Percentiles rank a stretch among this genome's conserved stretches.
Evolutionary conservation across 2,888 invertebrate species (phyloP).

Genomic region (Ditula angustiorana): DNA sequence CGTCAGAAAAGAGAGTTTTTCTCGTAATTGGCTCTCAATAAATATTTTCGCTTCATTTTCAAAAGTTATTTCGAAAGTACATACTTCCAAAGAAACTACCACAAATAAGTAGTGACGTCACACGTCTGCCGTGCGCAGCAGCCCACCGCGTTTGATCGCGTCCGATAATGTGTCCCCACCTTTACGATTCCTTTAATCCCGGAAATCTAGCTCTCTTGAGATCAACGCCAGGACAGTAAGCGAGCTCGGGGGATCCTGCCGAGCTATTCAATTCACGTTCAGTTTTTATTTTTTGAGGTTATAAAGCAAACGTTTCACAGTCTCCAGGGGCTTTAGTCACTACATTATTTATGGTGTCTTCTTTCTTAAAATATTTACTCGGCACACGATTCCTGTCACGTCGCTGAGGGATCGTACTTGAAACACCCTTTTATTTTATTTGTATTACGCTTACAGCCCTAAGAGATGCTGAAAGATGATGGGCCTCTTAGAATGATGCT

Average conservation of each 20-base stretch:
- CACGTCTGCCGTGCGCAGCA: too few species aligned
- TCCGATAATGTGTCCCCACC: too few species aligned
- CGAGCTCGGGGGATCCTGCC: background rate
- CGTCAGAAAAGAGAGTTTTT: too few species aligned
- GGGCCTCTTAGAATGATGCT: background rate
- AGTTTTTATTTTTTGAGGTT: slow-evolving; percentile 14
- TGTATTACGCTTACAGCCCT: background rate
- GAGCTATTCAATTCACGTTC: background rate
- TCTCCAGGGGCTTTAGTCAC: background rate
- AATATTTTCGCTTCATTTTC: too few species aligned
- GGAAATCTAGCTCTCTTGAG: background rate
- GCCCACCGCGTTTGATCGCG: too few species aligned
- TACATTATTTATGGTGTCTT: slow-evolving; percentile 29
- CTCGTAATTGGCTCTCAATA: too few species aligned
- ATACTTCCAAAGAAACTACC: too few species aligned
- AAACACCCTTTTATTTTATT: slow-evolving; percentile 24
- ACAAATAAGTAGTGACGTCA: too few species aligned
- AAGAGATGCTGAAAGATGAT: background rate
- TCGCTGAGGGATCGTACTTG: slow-evolving; percentile 4
- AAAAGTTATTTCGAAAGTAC: too few species aligned
- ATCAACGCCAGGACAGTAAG: background rate
- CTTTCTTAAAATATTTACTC: slow-evolving; percentile 18
- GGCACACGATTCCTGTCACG: slow-evolving; percentile 23
- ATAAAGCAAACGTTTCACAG: slow-evolving; percentile 2
- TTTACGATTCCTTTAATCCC: background rate